Base-by-base conservation (phyloP, 1,140 invertebrate species). In the Drosophila neocordata region DNA sequence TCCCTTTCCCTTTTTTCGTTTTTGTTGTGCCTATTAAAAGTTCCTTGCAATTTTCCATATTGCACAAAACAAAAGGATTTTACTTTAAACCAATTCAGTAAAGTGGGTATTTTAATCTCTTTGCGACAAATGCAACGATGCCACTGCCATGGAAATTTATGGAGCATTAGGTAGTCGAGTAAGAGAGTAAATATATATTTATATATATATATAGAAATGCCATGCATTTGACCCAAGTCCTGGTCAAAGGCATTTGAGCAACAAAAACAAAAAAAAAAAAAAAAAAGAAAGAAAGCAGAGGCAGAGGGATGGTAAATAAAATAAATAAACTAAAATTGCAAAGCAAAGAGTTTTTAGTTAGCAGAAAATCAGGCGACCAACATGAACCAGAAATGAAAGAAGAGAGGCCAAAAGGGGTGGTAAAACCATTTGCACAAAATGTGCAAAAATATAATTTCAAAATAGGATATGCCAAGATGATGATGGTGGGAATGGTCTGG, bases 281-380 rank as follows among this genome's bases (percentile, higher is more conserved):
- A 31, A 31, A 31, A n/a, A n/a, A n/a, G n/a, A n/a, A n/a, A n/a
- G n/a, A n/a, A n/a, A n/a, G n/a, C n/a, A n/a, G n/a, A n/a, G n/a
- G n/a, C n/a, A n/a, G n/a, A 6, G 27, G 73, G 84, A 68, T 82
- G 68, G 78, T 70, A 87, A 87, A 82, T 87, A 87, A 87, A 88
- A 87, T 87, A 87, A 88, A 88, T 88, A 87, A 88, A 88, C 65
- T 87, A 79, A 71, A 82, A 88, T 82, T 70, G 78, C 82, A 67
- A 62, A 71, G 82, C 82, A 87, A 87, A 88, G 82, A 79, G 75
- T 68, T 87, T 82, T 82, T 79, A 88, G 82, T 74, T 65, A 79
- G 78, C 82, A 76, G 70, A 82, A 82, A 82, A 82, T 82, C 79
- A 82, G 66, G 70, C 59, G 65, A 52, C 58, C 69, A 55, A 72